phyloP scores from a whole-genome alignment of 2,113 vertebrate genomes.

The Laticauda colubrina region DNA sequence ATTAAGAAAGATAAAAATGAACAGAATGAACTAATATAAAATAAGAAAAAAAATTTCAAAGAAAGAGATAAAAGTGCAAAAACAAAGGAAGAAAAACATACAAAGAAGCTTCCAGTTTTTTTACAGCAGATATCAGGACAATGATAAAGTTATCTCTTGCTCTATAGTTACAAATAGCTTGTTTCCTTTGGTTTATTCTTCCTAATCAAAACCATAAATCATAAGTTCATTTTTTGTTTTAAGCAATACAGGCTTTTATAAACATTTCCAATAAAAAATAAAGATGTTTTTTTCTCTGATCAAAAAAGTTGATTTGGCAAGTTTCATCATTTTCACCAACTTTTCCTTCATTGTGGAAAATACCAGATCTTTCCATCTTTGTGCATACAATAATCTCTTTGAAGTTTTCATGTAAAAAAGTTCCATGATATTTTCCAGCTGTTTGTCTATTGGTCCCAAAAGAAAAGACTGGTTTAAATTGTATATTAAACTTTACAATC shows the following conservation, averaged over 20 bases:
- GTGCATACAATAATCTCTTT: background rate
- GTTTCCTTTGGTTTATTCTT: background rate
- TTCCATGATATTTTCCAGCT: background rate
- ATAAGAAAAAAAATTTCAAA: background rate
- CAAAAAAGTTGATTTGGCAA: background rate
- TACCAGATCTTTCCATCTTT: background rate
- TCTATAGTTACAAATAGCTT: background rate
- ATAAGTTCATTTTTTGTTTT: background rate
- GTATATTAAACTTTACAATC: no score
- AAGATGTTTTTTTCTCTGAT: background rate
- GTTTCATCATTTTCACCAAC: background rate
- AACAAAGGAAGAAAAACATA: background rate
- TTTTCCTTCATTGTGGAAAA: background rate
- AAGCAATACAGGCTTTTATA: background rate
- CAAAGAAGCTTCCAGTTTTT: background rate
- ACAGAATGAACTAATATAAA: background rate
- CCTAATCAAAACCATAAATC: background rate
- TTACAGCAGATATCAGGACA: background rate
- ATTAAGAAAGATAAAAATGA: background rate
- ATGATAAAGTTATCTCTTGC: background rate
- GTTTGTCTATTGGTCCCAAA: background rate
- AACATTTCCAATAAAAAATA: background rate
- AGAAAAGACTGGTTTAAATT: background rate
- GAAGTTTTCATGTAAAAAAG: background rate
- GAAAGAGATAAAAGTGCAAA: background rate